Evolutionary conservation across 2,888 invertebrate species (phyloP), one percentile per base, ranked within the genome.

Genomic region (Luffia ferchaultella): DNA sequence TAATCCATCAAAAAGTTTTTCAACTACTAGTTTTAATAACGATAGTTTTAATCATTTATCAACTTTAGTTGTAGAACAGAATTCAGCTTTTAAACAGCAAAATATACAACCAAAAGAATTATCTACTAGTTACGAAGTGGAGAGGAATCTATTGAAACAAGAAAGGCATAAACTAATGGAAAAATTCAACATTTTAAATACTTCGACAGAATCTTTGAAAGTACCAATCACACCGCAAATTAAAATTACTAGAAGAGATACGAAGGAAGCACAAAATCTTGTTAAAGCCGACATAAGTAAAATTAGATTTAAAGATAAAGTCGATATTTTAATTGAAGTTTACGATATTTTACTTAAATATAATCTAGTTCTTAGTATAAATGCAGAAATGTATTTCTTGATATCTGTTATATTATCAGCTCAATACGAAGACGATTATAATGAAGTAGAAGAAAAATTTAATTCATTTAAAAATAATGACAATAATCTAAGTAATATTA

Each of bases 351-450:
- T 91, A 55, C 65, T 92, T 12, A 82, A 85, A 56, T 82, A 85
- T 59, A 87, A 88, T 63, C 72, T 90, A 49, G 85, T 90, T 18
- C 69, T 90, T 19, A 91, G 90, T 70, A 65, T 89, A 2, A 86
- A 87, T 55, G 86, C 88, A 0, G 92, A 92, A 68, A 73, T 93
- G 52, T 89, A 90, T 69, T 91, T 90, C 70, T 64, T 92, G 18
- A 83, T 91, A 60, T 88, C 90, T 0, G 76, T 93, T 50, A 73
- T 91, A 18, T 66, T 88, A 45, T 86, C 82, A 0, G 80, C 85
- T 55, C 85, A 86, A 53, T 55, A 55, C 0, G 71, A 75, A 54
- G 70, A 69, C 1, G 78, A 78, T 50, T 74, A 64, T 61, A n/a
- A 54, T 1, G 52, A 54, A 0, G 60, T 60, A 0, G 71, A 76